phyloP scores from a whole-genome alignment of 2,113 vertebrate genomes.

The Numenius arquata region DNA sequence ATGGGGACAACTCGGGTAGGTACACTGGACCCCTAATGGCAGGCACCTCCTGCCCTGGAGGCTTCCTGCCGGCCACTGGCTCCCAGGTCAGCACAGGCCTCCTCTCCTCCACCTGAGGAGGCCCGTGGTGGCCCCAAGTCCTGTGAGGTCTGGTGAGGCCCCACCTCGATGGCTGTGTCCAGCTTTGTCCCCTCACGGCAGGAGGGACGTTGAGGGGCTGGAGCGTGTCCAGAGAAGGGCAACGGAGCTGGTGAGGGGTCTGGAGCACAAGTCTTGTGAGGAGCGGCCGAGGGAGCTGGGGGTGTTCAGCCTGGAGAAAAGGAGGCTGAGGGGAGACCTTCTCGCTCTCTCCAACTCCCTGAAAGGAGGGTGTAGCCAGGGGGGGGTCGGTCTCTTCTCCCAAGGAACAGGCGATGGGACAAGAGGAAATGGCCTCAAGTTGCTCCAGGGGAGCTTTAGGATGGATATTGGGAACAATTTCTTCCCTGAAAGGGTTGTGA shows the following conservation, averaged over 20 bases:
- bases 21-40: too few species aligned
- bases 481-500: not conserved
- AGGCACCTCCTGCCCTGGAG: not conserved
- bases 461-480: not conserved
- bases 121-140: not conserved
- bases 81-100: not conserved
- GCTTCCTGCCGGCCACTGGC: accelerated
- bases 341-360: too few species aligned
- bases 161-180: not conserved
- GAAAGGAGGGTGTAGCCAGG: too few species aligned
- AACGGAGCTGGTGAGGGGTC: too few species aligned
- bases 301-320: too few species aligned
- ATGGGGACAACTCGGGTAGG: accelerated
- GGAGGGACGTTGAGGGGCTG: not conserved
- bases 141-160: not conserved
- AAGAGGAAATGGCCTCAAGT: too few species aligned
- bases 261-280: too few species aligned
- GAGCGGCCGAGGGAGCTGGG: too few species aligned
- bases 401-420: too few species aligned
- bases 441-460: too few species aligned
- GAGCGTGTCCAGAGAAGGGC: not conserved
- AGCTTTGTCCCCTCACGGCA: not conserved
- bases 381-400: too few species aligned
- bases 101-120: not conserved
- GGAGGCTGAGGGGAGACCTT: too few species aligned